Evolutionary conservation across 1,140 invertebrate genomes (phyloP), one percentile per base, ranked within the genome.

Genomic region (Parasteatoda tepidariorum): DNA sequence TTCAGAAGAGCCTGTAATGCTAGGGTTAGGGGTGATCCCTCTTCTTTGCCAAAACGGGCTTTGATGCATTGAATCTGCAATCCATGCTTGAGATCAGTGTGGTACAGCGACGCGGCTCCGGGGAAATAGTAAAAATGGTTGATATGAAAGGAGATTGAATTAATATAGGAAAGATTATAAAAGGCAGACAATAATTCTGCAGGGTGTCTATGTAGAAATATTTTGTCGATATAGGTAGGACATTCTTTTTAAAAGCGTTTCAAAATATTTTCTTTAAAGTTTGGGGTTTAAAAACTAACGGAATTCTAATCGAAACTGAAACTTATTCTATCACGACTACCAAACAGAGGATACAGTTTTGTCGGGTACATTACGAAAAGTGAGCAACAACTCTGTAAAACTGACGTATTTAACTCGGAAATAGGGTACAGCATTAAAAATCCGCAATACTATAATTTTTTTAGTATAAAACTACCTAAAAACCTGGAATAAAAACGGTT

Each of bases 81-180:
- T n/a, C n/a, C n/a, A n/a, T n/a, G n/a, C n/a, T n/a, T n/a, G n/a
- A n/a, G n/a, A n/a, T n/a, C n/a, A n/a, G n/a, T n/a, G n/a, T n/a
- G n/a, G n/a, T n/a, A n/a, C n/a, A n/a, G n/a, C n/a, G n/a, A n/a
- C n/a, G n/a, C n/a, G n/a, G n/a, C n/a, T n/a, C n/a, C n/a, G n/a
- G n/a, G 48, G 66, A 38, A 68, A 68, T 71, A 28, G 68, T 71
- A 71, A 48, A 71, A 71, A 61, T 24, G 31, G 68, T 71, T 30
- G 68, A 71, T 71, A 57, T 71, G 31, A n/a, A 71, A 71, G 68
- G 38, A 48, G 28, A 30, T 71, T 71, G 68, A 24, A 13, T 54
- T 30, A 31, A 54, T 54, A 30, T 48, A 54, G 26, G 41, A 28
- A 61, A 15, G 48, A 71, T 55, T 71, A 48, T 71, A 71, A 34